A percentile compares a stretch with the other conserved stretches of the same genome.
phyloP scores from a whole-genome alignment of 2,888 invertebrate genomes.

The Volucella zonaria region DNA sequence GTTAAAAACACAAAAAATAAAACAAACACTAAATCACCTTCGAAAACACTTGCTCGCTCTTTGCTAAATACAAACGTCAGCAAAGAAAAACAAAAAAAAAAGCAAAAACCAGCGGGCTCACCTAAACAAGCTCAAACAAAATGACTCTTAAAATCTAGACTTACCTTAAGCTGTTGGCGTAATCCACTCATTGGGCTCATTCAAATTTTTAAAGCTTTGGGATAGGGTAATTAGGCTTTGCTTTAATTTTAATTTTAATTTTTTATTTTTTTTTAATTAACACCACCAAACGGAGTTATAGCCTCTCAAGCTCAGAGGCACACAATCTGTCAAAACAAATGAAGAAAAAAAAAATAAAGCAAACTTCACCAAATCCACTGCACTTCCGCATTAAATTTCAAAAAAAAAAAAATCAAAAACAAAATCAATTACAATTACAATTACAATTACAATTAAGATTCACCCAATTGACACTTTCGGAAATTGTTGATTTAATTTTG shows the following conservation, averaged over 20 bases:
- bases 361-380: conserved; percentile 22
- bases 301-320: not conserved
- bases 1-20: not conserved
- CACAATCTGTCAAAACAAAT: conserved; percentile 10
- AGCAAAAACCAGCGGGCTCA: conserved; percentile 72
- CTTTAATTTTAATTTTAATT: not conserved
- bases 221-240: not conserved
- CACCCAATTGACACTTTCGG: too few relatives aligned
- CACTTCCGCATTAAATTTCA: too few relatives aligned
- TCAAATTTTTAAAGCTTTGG: conserved; percentile 74
- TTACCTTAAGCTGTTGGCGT: conserved; percentile 82
- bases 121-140: conserved; percentile 21
- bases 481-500: too few relatives aligned
- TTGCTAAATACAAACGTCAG: not conserved
- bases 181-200: conserved; percentile 82
- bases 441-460: too few relatives aligned
- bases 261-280: not conserved
- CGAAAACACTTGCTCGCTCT: conserved; percentile 11
- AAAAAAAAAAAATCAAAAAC: too few relatives aligned
- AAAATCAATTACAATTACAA: too few relatives aligned
- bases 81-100: conserved; percentile 73
- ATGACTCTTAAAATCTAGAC: conserved; percentile 50
- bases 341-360: conserved; percentile 8
- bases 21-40: not conserved
- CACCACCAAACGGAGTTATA: conserved; percentile 39